Conservation (phyloP, 1,140 invertebrate genomes). For the Bradynema listronoti region DNA sequence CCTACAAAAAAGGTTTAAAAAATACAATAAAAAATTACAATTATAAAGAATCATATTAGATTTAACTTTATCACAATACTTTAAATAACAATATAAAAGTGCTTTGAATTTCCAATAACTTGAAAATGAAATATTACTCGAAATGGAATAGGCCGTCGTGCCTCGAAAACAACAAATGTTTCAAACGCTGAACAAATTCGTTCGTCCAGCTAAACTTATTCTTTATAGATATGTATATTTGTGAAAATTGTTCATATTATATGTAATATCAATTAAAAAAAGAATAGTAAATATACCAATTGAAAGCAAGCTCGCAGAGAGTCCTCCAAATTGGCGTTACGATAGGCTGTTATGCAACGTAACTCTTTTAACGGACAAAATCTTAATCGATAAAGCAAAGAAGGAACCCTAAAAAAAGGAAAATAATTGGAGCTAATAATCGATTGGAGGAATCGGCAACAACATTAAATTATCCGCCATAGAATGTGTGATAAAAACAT, state of each 20-base stretch:
- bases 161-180: background rate
- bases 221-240: background rate
- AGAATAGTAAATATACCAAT: slow-evolving; percentile 1
- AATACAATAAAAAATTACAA: background rate
- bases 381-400: slow-evolving; percentile 9
- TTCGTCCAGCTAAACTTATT: slow-evolving; percentile 8
- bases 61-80: no score
- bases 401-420: slow-evolving; percentile 10
- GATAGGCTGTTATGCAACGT: slow-evolving; percentile 1
- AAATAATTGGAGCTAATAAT: no score
- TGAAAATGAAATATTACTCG: no score
- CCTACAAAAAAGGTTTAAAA: background rate
- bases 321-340: background rate
- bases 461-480: no score
- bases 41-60: no score
- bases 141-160: no score
- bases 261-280: background rate
- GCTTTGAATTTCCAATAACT: no score
- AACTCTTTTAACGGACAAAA: slow-evolving; percentile 4
- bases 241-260: background rate
- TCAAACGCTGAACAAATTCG: slow-evolving; percentile 2
- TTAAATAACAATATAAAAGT: no score
- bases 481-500: no score
- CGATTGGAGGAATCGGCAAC: no score
- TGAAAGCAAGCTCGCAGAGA: slow-evolving; percentile 8